Percentiles rank a stretch among this genome's conserved stretches.
phyloP scores from a whole-genome alignment of 2,888 invertebrate species.

The Dryocosmus kuriphilus region DNA sequence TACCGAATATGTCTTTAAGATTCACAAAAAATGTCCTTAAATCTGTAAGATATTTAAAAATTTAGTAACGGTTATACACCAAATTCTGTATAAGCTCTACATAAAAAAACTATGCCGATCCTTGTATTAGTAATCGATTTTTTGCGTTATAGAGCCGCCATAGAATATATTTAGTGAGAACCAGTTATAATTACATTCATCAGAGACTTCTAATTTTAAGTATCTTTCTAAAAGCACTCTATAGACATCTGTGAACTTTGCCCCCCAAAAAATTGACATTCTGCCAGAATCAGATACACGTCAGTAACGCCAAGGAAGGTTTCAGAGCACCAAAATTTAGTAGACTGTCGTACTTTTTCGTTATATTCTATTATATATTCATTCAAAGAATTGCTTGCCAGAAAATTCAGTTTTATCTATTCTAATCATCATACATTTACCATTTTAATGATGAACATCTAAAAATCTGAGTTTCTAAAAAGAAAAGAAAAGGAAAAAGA shows the following conservation, averaged over 20 bases:
- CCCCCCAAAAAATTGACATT: not conserved
- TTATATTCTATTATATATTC: not conserved
- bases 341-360: not conserved
- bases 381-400: no score
- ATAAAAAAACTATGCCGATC: no score
- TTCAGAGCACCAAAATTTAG: slow-evolving; percentile 5
- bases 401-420: not conserved
- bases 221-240: not conserved
- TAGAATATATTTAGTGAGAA: not conserved
- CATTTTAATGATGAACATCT: no score
- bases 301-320: not conserved
- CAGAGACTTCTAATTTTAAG: not conserved
- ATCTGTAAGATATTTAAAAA: no score
- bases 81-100: no score
- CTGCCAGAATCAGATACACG: slow-evolving; percentile 10
- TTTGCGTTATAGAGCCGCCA: not conserved
- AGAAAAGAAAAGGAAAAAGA: no score
- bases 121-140: no score
- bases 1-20: no score
- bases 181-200: not conserved
- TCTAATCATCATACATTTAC: not conserved
- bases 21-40: no score
- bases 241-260: not conserved
- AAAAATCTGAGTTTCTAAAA: no score
- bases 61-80: no score